A percentile compares a stretch with the other conserved stretches of the same genome.
phyloP scores from a whole-genome alignment of 1,140 invertebrate species.

The Oreohelix idahoensis region DNA sequence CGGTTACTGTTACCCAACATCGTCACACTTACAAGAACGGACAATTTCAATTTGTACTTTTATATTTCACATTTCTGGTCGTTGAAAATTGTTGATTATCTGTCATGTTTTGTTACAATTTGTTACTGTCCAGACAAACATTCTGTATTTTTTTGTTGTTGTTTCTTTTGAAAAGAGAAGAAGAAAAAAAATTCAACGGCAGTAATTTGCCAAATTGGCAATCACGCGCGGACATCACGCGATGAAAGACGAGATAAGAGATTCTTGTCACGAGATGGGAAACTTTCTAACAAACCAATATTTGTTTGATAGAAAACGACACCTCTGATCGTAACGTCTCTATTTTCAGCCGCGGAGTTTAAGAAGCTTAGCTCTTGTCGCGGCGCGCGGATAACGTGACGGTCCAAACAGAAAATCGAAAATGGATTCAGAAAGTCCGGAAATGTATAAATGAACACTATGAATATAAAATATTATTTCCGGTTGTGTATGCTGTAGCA shows the following conservation, averaged over 20 bases:
- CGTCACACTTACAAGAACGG: no score
- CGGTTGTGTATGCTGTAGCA: no score
- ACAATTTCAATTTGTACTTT: no score
- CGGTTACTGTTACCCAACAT: no score
- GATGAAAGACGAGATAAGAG: not conserved
- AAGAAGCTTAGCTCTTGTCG: not conserved
- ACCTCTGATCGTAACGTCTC: not conserved
- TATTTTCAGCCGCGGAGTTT: not conserved
- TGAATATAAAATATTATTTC: no score
- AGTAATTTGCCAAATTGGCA: not conserved
- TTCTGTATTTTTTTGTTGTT: not conserved
- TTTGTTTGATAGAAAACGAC: not conserved
- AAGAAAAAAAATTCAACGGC: slow-evolving; percentile 5
- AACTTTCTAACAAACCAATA: slow-evolving; percentile 15
- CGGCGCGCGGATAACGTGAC: not conserved
- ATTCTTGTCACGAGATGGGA: not conserved
- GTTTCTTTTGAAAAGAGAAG: not conserved
- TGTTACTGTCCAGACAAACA: not conserved
- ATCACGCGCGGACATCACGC: not conserved
- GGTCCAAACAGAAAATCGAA: not conserved
- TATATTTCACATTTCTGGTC: no score
- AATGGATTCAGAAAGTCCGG: not conserved
- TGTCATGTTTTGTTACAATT: not conserved
- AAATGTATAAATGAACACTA: not conserved
- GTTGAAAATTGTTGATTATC: no score